phyloP scores from a whole-genome alignment of 2,113 vertebrate species.

The Camelus dromedarius region DNA sequence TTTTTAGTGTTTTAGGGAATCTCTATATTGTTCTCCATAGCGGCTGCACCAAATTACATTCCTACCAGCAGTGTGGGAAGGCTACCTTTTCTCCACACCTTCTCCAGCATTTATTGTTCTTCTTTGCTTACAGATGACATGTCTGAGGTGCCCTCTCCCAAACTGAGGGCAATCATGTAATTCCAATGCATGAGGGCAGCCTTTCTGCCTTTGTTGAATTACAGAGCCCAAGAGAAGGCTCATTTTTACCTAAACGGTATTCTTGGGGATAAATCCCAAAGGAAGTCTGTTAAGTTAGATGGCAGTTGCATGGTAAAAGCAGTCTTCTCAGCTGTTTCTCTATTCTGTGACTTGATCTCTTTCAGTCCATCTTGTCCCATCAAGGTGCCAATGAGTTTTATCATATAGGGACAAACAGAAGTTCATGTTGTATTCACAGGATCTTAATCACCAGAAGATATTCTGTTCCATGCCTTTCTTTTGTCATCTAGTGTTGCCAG shows the following conservation, averaged over 20 bases:
- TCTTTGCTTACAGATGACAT: neutral
- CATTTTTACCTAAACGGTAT: neutral
- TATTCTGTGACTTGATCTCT: neutral
- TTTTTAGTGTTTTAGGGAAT: too few relatives aligned
- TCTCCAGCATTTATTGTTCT: too few relatives aligned
- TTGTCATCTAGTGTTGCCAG: neutral
- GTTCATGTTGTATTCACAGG: neutral
- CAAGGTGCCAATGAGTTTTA: neutral
- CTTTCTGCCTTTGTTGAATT: neutral
- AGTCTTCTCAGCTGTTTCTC: neutral
- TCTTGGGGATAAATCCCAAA: neutral
- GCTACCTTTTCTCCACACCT: too few relatives aligned
- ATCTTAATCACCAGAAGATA: neutral
- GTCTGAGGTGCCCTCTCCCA: neutral
- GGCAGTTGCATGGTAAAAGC: neutral
- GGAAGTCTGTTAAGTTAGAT: too few relatives aligned
- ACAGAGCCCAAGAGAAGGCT: neutral
- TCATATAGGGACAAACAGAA: neutral
- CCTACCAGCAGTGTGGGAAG: too few relatives aligned
- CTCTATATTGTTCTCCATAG: too few relatives aligned
- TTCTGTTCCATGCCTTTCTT: neutral
- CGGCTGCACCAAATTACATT: too few relatives aligned
- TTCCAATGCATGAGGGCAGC: neutral
- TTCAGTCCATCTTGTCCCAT: neutral
- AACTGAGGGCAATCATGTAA: neutral